Base-by-base conservation (phyloP, 2,888 invertebrate genomes). In the Caenorhabditis sp. region DNA sequence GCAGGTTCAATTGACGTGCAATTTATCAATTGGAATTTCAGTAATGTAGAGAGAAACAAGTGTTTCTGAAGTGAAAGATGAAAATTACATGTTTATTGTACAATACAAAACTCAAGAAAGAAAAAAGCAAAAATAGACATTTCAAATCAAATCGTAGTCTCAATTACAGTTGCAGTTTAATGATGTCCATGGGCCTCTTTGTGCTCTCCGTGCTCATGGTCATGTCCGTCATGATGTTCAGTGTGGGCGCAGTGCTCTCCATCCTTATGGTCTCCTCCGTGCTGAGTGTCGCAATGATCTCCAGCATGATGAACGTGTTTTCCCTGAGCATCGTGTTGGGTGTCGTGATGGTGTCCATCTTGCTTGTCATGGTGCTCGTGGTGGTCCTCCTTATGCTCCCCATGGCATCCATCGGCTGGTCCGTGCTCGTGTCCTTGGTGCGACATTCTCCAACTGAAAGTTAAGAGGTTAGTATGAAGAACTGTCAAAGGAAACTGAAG, bases 371-470 rank as follows among this genome's bases (percentile, higher is more conserved):
- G 26, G 22, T 54, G 54, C 14, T 64, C 73, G 19, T 80, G 58
- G 31, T 80, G 80, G 19, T 56, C 80, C 14, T 64, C 73, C 16
- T 80, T 49, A 24, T 80, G 80, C 16, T 56, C 80, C 22, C 51
- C 24, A 35, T 79, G 72, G 35, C 64, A 72, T 24, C 51, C 51
- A 14, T 80, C 80, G 24, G 12, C 28, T 19, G 68, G 63, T 56
- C 69, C 74, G 69, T 70, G 79, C 41, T 51, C 69, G 64, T 70
- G 69, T 54, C 59, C 54, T 69, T 77, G 79, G 49, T 70, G 64
- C 41, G 79, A 79, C 79, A 79, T 79, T 0, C 2, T 58, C n/a
- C 22, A 16, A 24, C 59, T 68, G 58, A 49, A 68, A 66, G 28
- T 19, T n/a, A 3, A 31, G 64, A 64, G 44, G 10, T 58, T 22